A percentile compares a stretch with the other conserved stretches of the same genome.
Conservation (phyloP, 2,888 invertebrate species). For the Torymus texanus region DNA sequence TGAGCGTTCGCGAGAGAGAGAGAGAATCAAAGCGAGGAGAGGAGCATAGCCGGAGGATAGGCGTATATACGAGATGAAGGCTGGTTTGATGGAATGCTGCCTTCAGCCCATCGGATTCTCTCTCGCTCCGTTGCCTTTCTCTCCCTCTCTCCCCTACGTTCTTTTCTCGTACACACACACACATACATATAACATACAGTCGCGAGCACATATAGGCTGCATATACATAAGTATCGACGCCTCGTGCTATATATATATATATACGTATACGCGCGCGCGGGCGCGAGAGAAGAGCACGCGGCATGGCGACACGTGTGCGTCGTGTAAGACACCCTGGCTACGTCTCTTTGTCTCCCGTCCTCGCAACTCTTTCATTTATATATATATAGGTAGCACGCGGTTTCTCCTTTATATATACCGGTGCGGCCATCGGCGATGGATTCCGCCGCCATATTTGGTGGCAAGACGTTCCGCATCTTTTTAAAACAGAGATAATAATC, state of each 20-base stretch:
- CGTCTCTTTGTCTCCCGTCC: slow-evolving; percentile 31
- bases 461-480: background rate
- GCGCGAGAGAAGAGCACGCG: background rate
- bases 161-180: background rate
- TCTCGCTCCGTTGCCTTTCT: slow-evolving; percentile 41
- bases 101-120: slow-evolving; percentile 55
- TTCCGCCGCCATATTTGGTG: slow-evolving; percentile 65
- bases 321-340: slow-evolving; percentile 43
- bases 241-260: slow-evolving; percentile 7
- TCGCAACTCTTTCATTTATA: background rate
- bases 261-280: background rate
- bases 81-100: slow-evolving; percentile 75
- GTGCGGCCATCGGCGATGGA: slow-evolving; percentile 19
- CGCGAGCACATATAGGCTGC: slow-evolving; percentile 17
- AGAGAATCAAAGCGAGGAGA: slow-evolving; percentile 59
- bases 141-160: slow-evolving; percentile 39
- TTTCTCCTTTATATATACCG: slow-evolving; percentile 9
- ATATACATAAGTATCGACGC: slow-evolving; percentile 55
- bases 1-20: slow-evolving; percentile 49
- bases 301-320: slow-evolving; percentile 26
- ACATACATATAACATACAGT: background rate
- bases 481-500: slow-evolving; percentile 28
- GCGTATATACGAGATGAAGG: slow-evolving; percentile 72
- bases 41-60: slow-evolving; percentile 66
- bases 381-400: background rate